phyloP scores from a whole-genome alignment of 1,140 invertebrate genomes.

The Listronotus bonariensis region DNA sequence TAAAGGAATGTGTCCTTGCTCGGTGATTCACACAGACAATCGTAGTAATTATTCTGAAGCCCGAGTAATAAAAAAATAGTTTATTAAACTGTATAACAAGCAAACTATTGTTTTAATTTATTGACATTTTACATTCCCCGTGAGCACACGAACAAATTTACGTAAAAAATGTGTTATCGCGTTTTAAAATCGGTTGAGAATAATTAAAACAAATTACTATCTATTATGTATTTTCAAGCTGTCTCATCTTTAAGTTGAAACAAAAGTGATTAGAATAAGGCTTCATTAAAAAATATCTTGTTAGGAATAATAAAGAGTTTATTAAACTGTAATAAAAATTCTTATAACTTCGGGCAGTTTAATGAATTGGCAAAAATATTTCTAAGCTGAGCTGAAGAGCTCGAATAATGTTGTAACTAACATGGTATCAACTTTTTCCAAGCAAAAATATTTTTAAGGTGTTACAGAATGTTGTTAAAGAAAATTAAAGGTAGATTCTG shows the following conservation, averaged over 20 bases:
- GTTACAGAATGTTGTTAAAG: too few relatives aligned
- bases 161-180: constrained; percentile 4
- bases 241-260: constrained; percentile 1
- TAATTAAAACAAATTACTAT: constrained; percentile 8
- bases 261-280: constrained; percentile 4
- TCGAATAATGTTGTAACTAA: too few relatives aligned
- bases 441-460: too few relatives aligned
- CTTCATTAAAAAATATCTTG: not conserved
- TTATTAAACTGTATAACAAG: constrained; percentile 22
- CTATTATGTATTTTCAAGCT: constrained; percentile 11
- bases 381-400: too few relatives aligned
- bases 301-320: constrained; percentile 1
- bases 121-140: constrained; percentile 3
- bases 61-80: constrained; percentile 15
- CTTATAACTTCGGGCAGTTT: too few relatives aligned
- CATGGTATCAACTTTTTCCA: too few relatives aligned
- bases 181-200: not conserved
- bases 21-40: constrained; percentile 21
- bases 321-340: not conserved
- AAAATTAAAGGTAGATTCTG: too few relatives aligned
- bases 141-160: not conserved
- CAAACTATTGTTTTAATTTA: constrained; percentile 19
- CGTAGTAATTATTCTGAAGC: constrained; percentile 9
- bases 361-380: too few relatives aligned
- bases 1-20: constrained; percentile 22